Percentiles rank a stretch among this genome's conserved stretches.
phyloP scores from a whole-genome alignment of 2,797 vertebrate species.

The Pseudomugil tenellus region DNA sequence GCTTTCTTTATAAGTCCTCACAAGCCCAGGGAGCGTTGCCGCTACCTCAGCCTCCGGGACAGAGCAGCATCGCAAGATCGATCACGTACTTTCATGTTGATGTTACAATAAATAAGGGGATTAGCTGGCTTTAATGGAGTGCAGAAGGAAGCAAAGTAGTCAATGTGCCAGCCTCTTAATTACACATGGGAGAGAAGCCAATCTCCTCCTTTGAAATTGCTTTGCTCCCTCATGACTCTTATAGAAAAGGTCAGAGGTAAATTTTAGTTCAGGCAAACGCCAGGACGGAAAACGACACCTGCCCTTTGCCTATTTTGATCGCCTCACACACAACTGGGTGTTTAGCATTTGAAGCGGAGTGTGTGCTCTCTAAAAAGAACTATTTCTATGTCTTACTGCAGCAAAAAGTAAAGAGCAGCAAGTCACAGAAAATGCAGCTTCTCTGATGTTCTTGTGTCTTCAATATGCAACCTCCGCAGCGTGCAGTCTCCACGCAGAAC shows the following conservation, averaged over 20 bases:
- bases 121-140: slow-evolving; percentile 32
- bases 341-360: slow-evolving; percentile 63
- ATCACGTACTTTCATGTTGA: slow-evolving; percentile 25
- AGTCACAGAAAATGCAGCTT: neutral
- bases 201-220: slow-evolving; percentile 37
- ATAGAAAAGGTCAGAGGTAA: slow-evolving; percentile 83
- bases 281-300: slow-evolving; percentile 81
- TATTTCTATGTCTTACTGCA: neutral
- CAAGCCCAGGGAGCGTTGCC: slow-evolving; percentile 16
- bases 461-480: slow-evolving; percentile 8
- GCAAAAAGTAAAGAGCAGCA: neutral
- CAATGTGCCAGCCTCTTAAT: slow-evolving; percentile 10
- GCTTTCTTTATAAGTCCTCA: slow-evolving; percentile 31
- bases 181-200: slow-evolving; percentile 25
- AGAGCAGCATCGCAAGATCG: slow-evolving; percentile 1
- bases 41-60: slow-evolving; percentile 10
- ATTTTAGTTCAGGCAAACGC: slow-evolving; percentile 57
- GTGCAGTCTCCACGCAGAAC: slow-evolving; percentile 43
- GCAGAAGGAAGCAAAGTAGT: slow-evolving; percentile 6
- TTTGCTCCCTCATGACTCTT: slow-evolving; percentile 45
- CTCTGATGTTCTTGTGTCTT: neutral
- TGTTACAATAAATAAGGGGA: slow-evolving; percentile 43
- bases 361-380: slow-evolving; percentile 24
- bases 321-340: slow-evolving; percentile 61
- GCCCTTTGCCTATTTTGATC: slow-evolving; percentile 84